These are phyloP conservation scores for Paelopatides confundens DNA, from an alignment of 53 echinoderm and acorn worm species.

Conservation along the genomic window DNA sequence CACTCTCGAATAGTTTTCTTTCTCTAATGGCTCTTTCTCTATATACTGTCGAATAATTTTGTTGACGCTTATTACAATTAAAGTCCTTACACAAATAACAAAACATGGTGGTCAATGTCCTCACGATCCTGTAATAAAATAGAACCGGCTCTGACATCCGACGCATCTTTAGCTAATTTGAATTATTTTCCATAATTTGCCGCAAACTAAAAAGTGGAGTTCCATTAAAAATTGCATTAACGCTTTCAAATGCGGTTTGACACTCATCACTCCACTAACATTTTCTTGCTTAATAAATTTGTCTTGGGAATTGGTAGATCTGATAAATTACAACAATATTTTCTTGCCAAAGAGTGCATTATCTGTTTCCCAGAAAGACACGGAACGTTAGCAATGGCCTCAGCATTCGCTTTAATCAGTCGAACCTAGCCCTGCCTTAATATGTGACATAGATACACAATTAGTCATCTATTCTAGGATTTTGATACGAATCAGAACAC, in stretches of 20 bases:
- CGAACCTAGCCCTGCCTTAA: constrained; percentile 9
- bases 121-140: constrained; percentile 49
- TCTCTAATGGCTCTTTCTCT: constrained; percentile 73
- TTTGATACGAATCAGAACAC: constrained; percentile 62
- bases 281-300: constrained; percentile 53
- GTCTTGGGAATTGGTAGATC: constrained; percentile 58
- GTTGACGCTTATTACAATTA: constrained; percentile 49
- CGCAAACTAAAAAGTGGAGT: constrained; percentile 22
- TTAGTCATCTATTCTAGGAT: constrained; percentile 62
- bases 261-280: constrained; percentile 57
- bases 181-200: constrained; percentile 54
- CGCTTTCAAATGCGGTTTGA: constrained; percentile 49
- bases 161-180: constrained; percentile 62
- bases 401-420: constrained; percentile 16
- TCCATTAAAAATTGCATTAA: constrained; percentile 59
- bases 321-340: constrained; percentile 56
- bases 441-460: constrained; percentile 5
- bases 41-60: constrained; percentile 78
- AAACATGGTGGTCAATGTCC: constrained; percentile 41
- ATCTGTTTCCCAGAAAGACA: not conserved
- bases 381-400: not conserved
- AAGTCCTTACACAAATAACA: constrained; percentile 69
- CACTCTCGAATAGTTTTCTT: no score
- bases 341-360: constrained; percentile 35
- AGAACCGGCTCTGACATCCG: constrained; percentile 58